Evolutionary conservation across 2,113 vertebrate species (phyloP).

Genomic region (Microcebus lehilahytsara): DNA sequence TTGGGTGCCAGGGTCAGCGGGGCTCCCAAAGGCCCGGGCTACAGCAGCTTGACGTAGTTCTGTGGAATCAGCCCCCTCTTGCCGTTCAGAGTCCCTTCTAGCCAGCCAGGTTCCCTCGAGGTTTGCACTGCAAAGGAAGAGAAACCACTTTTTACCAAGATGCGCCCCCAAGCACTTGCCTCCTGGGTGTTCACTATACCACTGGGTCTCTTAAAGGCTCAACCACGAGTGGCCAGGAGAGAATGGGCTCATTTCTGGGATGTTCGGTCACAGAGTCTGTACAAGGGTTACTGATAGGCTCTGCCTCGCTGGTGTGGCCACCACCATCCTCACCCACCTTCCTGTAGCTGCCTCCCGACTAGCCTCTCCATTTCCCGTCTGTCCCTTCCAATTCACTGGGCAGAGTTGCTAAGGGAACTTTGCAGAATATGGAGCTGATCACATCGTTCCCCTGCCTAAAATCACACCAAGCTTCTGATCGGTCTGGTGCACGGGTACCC

Average conservation of each 20-base stretch:
- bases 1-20: slow-evolving; percentile 91
- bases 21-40: slow-evolving; percentile 73
- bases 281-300: neutral
- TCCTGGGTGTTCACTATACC: rapidly evolving
- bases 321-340: neutral
- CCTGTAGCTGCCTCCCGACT: neutral
- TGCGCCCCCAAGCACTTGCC: no score
- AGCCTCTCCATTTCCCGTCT: neutral
- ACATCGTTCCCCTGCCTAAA: neutral
- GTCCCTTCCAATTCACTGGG: neutral
- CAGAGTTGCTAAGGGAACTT: neutral
- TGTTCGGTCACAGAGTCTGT: neutral
- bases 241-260: rapidly evolving
- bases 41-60: slow-evolving; percentile 97
- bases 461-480: neutral
- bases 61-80: slow-evolving; percentile 97
- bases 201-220: rapidly evolving
- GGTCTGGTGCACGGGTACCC: neutral
- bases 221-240: neutral
- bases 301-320: neutral
- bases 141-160: neutral
- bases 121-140: slow-evolving; percentile 84
- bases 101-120: slow-evolving; percentile 97
- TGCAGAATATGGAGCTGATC: neutral
- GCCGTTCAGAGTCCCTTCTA: slow-evolving; percentile 96